phyloP scores from a whole-genome alignment of 2,888 invertebrate species.

The Caenorhabditis doughertyi region DNA sequence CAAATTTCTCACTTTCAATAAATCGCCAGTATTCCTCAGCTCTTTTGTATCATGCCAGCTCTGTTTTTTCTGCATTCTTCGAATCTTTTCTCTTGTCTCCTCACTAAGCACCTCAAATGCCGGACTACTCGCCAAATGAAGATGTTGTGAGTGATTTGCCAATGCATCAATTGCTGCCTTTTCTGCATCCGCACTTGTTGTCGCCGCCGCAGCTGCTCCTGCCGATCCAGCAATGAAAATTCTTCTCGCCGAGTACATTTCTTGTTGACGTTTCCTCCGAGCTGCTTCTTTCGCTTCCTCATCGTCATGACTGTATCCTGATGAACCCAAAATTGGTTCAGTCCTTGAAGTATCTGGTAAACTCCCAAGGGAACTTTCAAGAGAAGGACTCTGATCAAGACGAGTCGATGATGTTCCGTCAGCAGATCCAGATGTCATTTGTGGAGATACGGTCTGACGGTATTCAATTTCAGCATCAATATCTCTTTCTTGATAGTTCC shows the following conservation, averaged over 20 bases:
- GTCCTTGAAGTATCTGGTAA: conserved; percentile 68
- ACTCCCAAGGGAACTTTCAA: conserved; percentile 68
- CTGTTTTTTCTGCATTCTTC: conserved; percentile 76
- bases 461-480: conserved; percentile 80
- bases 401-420: conserved; percentile 54
- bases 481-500: conserved; percentile 78
- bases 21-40: conserved; percentile 29
- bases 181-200: conserved; percentile 56
- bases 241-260: conserved; percentile 78
- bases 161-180: conserved; percentile 70
- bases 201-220: conserved; percentile 61
- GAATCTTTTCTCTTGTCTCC: conserved; percentile 79
- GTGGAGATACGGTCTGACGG: conserved; percentile 64
- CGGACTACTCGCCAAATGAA: conserved; percentile 74
- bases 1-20: conserved; percentile 41
- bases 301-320: conserved; percentile 14
- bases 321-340: conserved; percentile 55
- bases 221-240: conserved; percentile 78
- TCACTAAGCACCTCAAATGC: conserved; percentile 77
- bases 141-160: conserved; percentile 76
- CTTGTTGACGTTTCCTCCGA: conserved; percentile 70
- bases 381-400: conserved; percentile 69
- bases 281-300: conserved; percentile 61
- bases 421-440: conserved; percentile 52
- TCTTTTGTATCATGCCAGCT: conserved; percentile 67